Evolutionary conservation across 2,113 vertebrate species (phyloP).

Genomic region (Odontesthes bonariensis): DNA sequence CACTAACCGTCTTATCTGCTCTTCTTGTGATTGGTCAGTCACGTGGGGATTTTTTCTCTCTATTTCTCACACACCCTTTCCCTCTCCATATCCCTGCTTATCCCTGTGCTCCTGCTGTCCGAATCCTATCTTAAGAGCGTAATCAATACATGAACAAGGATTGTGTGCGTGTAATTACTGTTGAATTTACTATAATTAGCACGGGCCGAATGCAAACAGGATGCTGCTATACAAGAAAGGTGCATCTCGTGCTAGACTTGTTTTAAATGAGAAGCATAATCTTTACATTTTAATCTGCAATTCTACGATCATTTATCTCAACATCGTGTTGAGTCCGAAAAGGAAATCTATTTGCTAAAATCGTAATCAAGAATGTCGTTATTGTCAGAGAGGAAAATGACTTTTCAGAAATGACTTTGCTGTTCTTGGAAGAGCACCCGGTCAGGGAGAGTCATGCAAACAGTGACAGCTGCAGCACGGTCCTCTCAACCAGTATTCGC

Average conservation of each 20-base stretch:
- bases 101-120: conserved; percentile 4
- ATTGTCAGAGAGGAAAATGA: background rate
- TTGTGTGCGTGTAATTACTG: conserved; percentile 38
- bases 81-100: conserved; percentile 5
- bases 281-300: conserved; percentile 29
- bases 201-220: conserved; percentile 24
- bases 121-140: conserved; percentile 28
- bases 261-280: conserved; percentile 36
- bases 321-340: background rate
- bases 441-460: background rate
- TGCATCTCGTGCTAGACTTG: conserved; percentile 50
- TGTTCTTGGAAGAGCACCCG: conserved; percentile 14
- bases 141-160: conserved; percentile 27
- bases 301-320: background rate
- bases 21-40: conserved; percentile 16
- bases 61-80: conserved; percentile 13
- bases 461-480: conserved; percentile 1
- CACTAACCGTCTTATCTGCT: conserved; percentile 24
- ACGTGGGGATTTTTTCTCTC: background rate
- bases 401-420: conserved; percentile 23
- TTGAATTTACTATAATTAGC: conserved; percentile 59
- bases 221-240: conserved; percentile 4
- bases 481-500: conserved; percentile 18
- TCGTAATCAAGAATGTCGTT: no score
- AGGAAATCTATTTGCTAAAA: background rate